Base-by-base conservation (phyloP, 35 echinoderm and acorn worm genomes). In the Strongylocentrotus purpuratus region DNA sequence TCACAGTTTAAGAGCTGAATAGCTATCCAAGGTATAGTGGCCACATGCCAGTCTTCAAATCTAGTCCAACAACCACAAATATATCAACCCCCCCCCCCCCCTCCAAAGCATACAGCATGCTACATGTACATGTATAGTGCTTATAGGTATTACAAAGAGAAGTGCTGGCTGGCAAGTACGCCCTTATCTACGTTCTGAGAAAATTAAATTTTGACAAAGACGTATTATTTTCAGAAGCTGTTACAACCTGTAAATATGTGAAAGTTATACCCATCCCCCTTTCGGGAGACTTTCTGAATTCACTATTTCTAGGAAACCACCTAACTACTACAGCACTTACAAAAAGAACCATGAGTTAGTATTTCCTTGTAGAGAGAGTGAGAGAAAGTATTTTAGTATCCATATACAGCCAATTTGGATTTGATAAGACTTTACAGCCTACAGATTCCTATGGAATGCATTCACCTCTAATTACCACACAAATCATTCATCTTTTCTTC, bases 361-460 rank as follows among this genome's bases (percentile, higher is more conserved):
- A 78, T 78, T 31, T 59, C 65, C 65, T 28, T 78, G 65, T 78
- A 28, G 22, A 78, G 65, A 78, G 65, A 78, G 65, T 8, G 28
- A 78, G 65, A 78, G 65, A 78, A n/a, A 18, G 1, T 78, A 78
- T 78, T 78, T n/a, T 59, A 78, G 65, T 78, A 3, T 78, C 28
- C 65, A 78, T 78, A 78, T n/a, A 78, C 7, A 78, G 4, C 65
- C 65, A 78, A n/a, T 78, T 78, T 5, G 28, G 22, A 28, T 78
- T 78, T 78, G 28, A n/a, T 78, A 78, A 78, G 65, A 78, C 22
- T 78, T 28, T 78, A 4, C 4, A 78, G 22, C 87, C 87, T 33
- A 89, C 87, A 89, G 1, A 89, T 45, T 41, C 87, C 87, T 89
- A 89, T 89, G 87, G 87, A 89, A 89, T 89, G 87, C 87, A 89